Base-by-base conservation (phyloP, 2,888 invertebrate species). In the Deroplatys truncata region DNA sequence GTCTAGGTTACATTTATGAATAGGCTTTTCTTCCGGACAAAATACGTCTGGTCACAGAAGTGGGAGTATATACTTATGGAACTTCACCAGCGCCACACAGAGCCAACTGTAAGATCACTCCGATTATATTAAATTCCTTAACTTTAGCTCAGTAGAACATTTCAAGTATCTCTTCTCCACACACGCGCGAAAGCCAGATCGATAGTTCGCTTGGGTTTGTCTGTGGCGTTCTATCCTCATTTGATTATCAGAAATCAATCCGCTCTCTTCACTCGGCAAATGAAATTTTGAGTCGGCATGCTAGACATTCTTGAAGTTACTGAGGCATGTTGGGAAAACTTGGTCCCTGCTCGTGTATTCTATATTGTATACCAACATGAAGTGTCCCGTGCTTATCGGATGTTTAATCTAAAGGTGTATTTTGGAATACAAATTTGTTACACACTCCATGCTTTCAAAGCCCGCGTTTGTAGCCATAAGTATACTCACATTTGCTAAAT, bases 71-170 rank as follows among this genome's bases (percentile, higher is more conserved):
- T 43, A 13, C 35, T 35, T 35, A 31, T 31, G 5, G 10, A 84
- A 31, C 4, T 16, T 7, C 10, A 56, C 15, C 29, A 85, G 85
- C 56, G 85, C 85, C 28, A 28, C 56, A 20, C 25, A 15, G 49
- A 43, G 49, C 8, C 43, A 7, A 8, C 43, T 15, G 49, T 16
- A 28, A 25, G 7, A 28, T 25, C 56, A 72, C 56, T 25, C 86
- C 28, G 84, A 84, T 82, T 88, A 88, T 88, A 88, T 88, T 84
- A 88, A 88, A 88, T 88, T 88, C 88, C 88, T 88, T 88, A 88
- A 88, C 56, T 88, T 84, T 84, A 88, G 29, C 88, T 88, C 49
- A 15, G 43, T 84, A 88, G 43, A 88, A 88, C 88, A 85, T 88
- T 88, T 88, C 88, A 85, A 88, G 85, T 85, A 88, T 85, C 72